phyloP scores from a whole-genome alignment of 1,140 invertebrate species.

The Trichonephila inaurata region DNA sequence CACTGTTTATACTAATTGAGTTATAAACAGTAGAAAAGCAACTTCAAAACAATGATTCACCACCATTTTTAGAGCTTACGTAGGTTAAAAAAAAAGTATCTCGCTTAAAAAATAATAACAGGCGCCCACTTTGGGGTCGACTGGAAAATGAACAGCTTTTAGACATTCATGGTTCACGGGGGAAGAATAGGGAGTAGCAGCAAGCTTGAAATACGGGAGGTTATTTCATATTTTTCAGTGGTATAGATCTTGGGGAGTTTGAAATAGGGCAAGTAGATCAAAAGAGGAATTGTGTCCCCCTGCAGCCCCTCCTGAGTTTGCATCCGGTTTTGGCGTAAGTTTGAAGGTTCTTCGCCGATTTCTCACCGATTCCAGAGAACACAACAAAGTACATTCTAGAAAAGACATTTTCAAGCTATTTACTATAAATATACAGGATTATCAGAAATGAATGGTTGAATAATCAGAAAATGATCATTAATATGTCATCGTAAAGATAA shows the following conservation, averaged over 20 bases:
- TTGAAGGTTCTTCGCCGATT: background rate
- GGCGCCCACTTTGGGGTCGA: background rate
- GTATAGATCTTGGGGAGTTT: slow-evolving; percentile 6
- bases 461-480: too few species aligned
- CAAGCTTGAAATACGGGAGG: background rate
- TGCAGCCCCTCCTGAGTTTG: too few species aligned
- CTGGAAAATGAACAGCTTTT: slow-evolving; percentile 46
- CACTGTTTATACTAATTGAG: too few species aligned
- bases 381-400: background rate
- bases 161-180: background rate
- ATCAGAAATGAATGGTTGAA: too few species aligned
- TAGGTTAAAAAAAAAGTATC: too few species aligned
- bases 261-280: background rate
- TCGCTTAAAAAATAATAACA: background rate
- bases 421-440: too few species aligned
- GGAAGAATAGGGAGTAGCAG: background rate
- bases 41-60: background rate
- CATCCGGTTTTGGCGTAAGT: background rate
- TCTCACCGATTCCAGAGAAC: background rate
- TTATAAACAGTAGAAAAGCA: too few species aligned
- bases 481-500: too few species aligned
- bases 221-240: slow-evolving; percentile 17
- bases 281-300: background rate
- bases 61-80: background rate
- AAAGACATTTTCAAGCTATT: background rate